A percentile compares a stretch with the other conserved stretches of the same genome.
Conservation (phyloP, 2,888 invertebrate species). For the Monoplex corrugatus region DNA sequence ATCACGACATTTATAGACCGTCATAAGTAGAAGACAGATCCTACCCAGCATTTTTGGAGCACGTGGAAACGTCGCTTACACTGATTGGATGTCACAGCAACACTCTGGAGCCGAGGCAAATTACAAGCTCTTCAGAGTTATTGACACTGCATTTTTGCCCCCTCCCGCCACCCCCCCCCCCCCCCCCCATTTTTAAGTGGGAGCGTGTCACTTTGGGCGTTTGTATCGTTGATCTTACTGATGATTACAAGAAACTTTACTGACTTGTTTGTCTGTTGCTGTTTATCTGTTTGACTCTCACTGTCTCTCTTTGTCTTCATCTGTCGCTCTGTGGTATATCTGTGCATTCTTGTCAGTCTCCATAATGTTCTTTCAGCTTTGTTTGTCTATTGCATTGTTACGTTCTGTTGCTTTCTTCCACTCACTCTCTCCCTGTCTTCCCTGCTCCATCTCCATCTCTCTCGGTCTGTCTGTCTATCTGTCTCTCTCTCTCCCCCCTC, state of each 20-base stretch:
- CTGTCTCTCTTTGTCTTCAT: neutral
- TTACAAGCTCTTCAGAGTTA: neutral
- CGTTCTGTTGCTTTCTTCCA: neutral
- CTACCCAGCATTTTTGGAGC: neutral
- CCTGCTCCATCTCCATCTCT: neutral
- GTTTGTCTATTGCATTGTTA: neutral
- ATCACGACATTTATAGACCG: neutral
- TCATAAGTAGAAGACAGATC: neutral
- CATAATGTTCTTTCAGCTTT: neutral
- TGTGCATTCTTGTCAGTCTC: neutral
- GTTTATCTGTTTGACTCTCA: neutral
- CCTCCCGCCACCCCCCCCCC: no score
- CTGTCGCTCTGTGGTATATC: neutral
- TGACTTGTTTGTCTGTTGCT: neutral
- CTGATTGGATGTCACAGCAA: conserved; percentile 7
- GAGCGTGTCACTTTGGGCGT: neutral
- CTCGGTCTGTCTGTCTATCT: neutral
- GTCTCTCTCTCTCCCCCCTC: no score
- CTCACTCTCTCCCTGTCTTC: neutral
- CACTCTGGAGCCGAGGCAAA: neutral
- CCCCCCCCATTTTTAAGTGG: no score
- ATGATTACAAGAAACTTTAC: neutral
- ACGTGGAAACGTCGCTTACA: neutral
- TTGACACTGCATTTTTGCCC: neutral
- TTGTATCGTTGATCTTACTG: neutral